Conservation (phyloP, 92 coral and sea anemone genomes). For the Montipora capitata region DNA sequence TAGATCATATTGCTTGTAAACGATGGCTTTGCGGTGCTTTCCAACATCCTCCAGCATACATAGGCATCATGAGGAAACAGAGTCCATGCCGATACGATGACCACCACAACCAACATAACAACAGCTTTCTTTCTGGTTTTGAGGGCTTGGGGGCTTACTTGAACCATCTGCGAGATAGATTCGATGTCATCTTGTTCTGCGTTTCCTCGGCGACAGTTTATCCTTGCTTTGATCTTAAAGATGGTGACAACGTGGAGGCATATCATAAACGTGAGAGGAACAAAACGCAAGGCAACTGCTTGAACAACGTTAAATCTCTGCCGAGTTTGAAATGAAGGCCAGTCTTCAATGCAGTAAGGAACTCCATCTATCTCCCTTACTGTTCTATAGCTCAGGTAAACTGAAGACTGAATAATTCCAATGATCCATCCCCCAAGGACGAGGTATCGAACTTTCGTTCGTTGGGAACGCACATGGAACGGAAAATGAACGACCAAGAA, state of each 20-base stretch:
- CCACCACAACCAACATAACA: conserved; percentile 76
- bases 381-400: conserved; percentile 46
- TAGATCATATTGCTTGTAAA: conserved; percentile 51
- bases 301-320: conserved; percentile 64
- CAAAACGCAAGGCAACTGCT: conserved; percentile 69
- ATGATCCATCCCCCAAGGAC: conserved; percentile 76
- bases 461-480: conserved; percentile 80
- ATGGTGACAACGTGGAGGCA: conserved; percentile 80
- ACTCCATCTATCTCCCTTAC: conserved; percentile 20
- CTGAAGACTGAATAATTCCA: conserved; percentile 72
- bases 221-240: conserved; percentile 62
- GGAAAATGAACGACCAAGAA: conserved; percentile 85
- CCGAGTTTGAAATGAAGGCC: conserved; percentile 72
- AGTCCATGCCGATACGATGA: conserved; percentile 64
- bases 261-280: conserved; percentile 76
- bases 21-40: neutral
- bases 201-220: conserved; percentile 23
- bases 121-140: conserved; percentile 81
- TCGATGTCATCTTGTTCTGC: neutral
- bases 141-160: conserved; percentile 43
- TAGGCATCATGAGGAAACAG: conserved; percentile 73
- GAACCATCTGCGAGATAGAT: neutral
- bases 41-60: conserved; percentile 56
- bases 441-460: conserved; percentile 77
- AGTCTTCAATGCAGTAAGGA: conserved; percentile 57